Conservation (phyloP, 2,888 invertebrate species). For the Ptychoptera contaminata region DNA sequence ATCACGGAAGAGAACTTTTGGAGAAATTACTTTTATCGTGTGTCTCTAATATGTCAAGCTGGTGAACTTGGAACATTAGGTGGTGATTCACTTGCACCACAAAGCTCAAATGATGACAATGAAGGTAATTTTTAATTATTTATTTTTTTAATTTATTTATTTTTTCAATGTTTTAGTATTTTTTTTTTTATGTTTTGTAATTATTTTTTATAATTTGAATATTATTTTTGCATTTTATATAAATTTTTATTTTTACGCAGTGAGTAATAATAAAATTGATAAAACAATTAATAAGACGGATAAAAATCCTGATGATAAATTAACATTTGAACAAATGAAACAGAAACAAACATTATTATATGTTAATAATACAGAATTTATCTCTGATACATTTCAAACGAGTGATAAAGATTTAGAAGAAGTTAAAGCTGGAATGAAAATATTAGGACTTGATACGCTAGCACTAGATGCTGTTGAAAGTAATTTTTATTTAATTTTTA, state of each 20-base stretch:
- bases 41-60: constrained; percentile 95
- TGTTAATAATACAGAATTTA: constrained; percentile 47
- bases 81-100: constrained; percentile 26
- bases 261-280: constrained; percentile 1
- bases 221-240: constrained; percentile 1
- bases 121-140: constrained; percentile 3
- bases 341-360: constrained; percentile 9
- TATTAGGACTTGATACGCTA: constrained; percentile 45
- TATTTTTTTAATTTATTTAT: neutral
- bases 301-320: constrained; percentile 1
- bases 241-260: neutral
- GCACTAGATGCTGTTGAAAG: constrained; percentile 34
- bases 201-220: neutral
- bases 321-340: constrained; percentile 8
- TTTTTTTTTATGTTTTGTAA: neutral
- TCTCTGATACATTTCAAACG: constrained; percentile 57
- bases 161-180: neutral
- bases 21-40: constrained; percentile 99
- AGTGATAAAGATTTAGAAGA: constrained; percentile 51
- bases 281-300: constrained; percentile 2
- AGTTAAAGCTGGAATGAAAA: constrained; percentile 60
- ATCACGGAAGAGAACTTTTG: constrained; percentile 97
- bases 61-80: constrained; percentile 47
- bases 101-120: constrained; percentile 32
- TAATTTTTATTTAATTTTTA: constrained; percentile 31